Evolutionary conservation across 1,140 invertebrate species (phyloP).

Genomic region (Pogonognathellus flavescens): DNA sequence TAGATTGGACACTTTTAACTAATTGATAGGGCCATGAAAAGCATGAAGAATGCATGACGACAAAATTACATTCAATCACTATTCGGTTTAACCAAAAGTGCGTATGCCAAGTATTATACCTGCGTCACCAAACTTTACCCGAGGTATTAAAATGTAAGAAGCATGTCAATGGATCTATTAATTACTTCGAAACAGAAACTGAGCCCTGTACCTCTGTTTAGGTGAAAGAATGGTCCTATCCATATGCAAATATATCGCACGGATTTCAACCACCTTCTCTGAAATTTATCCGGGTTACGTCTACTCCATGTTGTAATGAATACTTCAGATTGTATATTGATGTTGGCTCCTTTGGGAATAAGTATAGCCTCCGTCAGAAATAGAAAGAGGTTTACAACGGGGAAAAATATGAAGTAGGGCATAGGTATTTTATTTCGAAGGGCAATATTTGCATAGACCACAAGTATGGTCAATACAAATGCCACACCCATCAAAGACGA

Average conservation of each 20-base stretch:
- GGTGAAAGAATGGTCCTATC: not conserved
- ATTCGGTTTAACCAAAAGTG: too few relatives aligned
- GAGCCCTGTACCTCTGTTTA: not conserved
- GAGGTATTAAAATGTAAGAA: not conserved
- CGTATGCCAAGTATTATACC: too few relatives aligned
- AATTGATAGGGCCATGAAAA: too few relatives aligned
- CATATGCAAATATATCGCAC: not conserved
- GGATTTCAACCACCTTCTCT: not conserved
- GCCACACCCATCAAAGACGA: not conserved
- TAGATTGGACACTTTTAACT: too few relatives aligned
- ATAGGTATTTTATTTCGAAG: not conserved
- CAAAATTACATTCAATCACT: too few relatives aligned
- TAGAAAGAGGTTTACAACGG: not conserved
- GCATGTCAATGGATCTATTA: not conserved
- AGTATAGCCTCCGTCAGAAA: not conserved
- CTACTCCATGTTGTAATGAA: not conserved
- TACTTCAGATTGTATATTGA: not conserved
- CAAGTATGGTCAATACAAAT: not conserved
- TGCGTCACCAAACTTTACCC: too few relatives aligned
- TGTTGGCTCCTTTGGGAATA: not conserved
- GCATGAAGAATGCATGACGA: too few relatives aligned
- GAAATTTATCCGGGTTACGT: not conserved
- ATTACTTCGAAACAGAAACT: not conserved
- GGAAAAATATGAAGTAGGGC: slow-evolving; percentile 5
- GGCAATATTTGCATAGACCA: not conserved